Evolutionary conservation across 2,113 vertebrate species (phyloP).

Genomic region (Promerops cafer): DNA sequence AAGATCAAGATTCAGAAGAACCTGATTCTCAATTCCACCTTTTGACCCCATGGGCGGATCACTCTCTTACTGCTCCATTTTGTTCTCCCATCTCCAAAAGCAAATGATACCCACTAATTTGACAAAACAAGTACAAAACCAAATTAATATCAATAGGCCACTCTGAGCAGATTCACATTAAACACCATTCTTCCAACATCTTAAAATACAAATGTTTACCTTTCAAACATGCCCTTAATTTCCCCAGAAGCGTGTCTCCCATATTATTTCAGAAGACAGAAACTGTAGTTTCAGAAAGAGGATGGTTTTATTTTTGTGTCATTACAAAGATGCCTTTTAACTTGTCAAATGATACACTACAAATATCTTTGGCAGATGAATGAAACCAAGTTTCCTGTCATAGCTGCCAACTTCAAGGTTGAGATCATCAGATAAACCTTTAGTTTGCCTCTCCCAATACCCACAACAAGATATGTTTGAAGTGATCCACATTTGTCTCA

Average conservation of each 20-base stretch:
- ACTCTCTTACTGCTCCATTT: background rate
- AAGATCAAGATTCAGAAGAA: background rate
- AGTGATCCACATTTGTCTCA: background rate
- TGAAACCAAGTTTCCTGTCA: slow-evolving; percentile 47
- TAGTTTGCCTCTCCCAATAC: slow-evolving; percentile 20
- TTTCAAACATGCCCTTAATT: background rate
- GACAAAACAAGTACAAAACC: background rate
- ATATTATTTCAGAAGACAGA: background rate
- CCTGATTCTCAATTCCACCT: background rate
- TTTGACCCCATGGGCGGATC: background rate
- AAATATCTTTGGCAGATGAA: slow-evolving; percentile 48
- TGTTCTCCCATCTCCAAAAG: background rate
- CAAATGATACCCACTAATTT: background rate
- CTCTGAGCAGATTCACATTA: background rate
- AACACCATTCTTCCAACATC: background rate
- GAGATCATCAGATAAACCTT: slow-evolving; percentile 55
- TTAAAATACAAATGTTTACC: slow-evolving; percentile 31
- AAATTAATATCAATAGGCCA: background rate
- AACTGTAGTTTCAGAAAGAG: background rate
- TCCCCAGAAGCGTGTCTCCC: background rate
- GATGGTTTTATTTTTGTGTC: slow-evolving; percentile 52
- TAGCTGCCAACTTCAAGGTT: slow-evolving; percentile 55
- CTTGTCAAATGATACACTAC: slow-evolving; percentile 20
- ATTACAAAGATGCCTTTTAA: slow-evolving; percentile 50
- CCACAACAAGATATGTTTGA: slow-evolving; percentile 23